Evolutionary conservation across 2,797 vertebrate species (phyloP).

Genomic region (Artibeus jamaicensis): DNA sequence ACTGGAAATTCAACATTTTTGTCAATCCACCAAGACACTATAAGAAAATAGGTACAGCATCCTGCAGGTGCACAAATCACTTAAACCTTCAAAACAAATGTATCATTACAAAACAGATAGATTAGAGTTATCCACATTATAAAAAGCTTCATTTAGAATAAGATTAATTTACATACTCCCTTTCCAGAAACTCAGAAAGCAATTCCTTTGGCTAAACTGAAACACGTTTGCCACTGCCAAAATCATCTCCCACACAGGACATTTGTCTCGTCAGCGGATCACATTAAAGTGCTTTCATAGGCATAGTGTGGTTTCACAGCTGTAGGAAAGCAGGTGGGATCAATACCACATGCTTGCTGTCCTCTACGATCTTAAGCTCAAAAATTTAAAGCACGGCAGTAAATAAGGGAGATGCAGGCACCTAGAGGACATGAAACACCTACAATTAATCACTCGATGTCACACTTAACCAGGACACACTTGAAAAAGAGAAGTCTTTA

Average conservation of each 20-base stretch:
- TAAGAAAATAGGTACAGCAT: background rate
- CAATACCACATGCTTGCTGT: slow-evolving; percentile 24
- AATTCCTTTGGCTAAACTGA: slow-evolving; percentile 68
- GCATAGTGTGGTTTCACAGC: slow-evolving; percentile 25
- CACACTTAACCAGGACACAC: background rate
- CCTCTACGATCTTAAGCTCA: slow-evolving; percentile 14
- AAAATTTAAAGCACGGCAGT: background rate
- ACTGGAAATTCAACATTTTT: slow-evolving; percentile 45
- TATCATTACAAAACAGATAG: slow-evolving; percentile 55
- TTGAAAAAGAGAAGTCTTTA: background rate
- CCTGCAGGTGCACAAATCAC: slow-evolving; percentile 41
- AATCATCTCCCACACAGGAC: slow-evolving; percentile 67
- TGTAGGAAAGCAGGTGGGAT: slow-evolving; percentile 50
- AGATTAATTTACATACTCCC: slow-evolving; percentile 66
- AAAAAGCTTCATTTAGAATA: slow-evolving; percentile 67
- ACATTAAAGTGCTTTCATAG: slow-evolving; percentile 55
- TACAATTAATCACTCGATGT: background rate
- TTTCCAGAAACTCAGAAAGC: slow-evolving; percentile 65
- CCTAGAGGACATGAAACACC: background rate
- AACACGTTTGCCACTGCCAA: slow-evolving; percentile 66
- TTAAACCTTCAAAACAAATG: slow-evolving; percentile 50
- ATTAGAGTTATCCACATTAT: slow-evolving; percentile 55
- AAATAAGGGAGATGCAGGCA: background rate
- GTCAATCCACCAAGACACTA: slow-evolving; percentile 20
- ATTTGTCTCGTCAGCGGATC: slow-evolving; percentile 58